Evolutionary conservation across 2,797 vertebrate species (phyloP), one percentile per base, ranked within the genome.

Genomic region (Hippocampus kuda): DNA sequence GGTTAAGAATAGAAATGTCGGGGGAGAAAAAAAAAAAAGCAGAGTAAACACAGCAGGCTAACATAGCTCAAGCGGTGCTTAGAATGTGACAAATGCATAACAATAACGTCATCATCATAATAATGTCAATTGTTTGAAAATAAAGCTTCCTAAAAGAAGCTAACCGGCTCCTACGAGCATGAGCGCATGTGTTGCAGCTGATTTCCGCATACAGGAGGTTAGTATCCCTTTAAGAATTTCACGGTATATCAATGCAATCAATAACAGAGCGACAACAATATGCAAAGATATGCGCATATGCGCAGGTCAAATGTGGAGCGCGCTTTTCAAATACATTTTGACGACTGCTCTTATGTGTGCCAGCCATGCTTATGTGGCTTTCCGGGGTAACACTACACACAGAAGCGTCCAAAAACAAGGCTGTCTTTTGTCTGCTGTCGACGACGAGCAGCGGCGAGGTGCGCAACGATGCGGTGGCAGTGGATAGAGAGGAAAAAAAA

Each of bases 361-460:
- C 84, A 88, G 87, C 78, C 82, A 75, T 73, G 85, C 85, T 75
- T 66, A 71, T 77, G 63, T 60, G 59, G 82, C 77, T 68, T 54
- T 48, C 27, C 49, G 34, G 49, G 34, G 49, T 9, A n/a, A 20
- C 26, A 12, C 20, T 1, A n/a, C n/a, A 42, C 41, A 42, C 62
- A 51, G 65, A 68, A 59, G 56, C 68, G 41, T 26, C 67, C 41
- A 24, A 20, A 68, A 73, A 76, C 77, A 76, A 85, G 82, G 61
- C 86, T 86, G 85, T 85, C 92, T 94, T 94, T 94, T 94, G 93
- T 94, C 93, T 93, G 85, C 83, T 91, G 90, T 90, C 90, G 91
- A 91, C 90, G 92, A 88, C 89, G 90, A 86, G 88, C 84, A 90
- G 57, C 26, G 22, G 86, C 85, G 89, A 89, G 87, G 89, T 90